These are phyloP conservation scores for Aphis craccivora DNA, from an alignment of 1,140 invertebrate species.

Conservation along the genomic window DNA sequence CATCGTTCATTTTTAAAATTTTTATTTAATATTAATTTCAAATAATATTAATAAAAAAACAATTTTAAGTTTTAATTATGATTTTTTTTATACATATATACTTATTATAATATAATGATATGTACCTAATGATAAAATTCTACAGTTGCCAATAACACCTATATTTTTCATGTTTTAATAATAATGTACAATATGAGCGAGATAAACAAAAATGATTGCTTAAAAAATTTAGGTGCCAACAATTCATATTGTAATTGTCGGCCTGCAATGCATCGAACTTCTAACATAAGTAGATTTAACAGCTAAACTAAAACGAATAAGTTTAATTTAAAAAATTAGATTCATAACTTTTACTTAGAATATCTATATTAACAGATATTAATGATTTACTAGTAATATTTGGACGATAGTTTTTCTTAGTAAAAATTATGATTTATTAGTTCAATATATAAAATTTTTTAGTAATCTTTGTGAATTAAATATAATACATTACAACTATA, in stretches of 20 bases:
- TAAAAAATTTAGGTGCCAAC: rapidly evolving
- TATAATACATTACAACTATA: neutral
- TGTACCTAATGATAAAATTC: neutral
- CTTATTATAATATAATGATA: no score
- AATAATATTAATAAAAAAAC: neutral
- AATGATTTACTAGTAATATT: neutral
- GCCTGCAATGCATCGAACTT: neutral
- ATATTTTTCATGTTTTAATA: neutral
- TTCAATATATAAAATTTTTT: neutral
- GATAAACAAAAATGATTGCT: neutral
- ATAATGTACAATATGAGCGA: neutral
- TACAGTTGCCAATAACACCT: neutral
- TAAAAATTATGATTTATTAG: neutral
- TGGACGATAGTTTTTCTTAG: neutral
- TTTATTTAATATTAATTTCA: no score
- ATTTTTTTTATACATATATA: no score
- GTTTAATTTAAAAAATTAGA: neutral
- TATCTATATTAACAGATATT: neutral
- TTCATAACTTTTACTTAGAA: neutral
- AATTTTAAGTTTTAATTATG: neutral
- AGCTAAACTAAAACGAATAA: neutral
- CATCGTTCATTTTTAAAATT: no score
- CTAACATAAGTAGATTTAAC: no score
- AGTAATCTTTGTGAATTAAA: neutral
- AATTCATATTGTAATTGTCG: neutral